Evolutionary conservation across 2,113 vertebrate species (phyloP), one percentile per base, ranked within the genome.

Genomic region (Neolamprologus modestus): DNA sequence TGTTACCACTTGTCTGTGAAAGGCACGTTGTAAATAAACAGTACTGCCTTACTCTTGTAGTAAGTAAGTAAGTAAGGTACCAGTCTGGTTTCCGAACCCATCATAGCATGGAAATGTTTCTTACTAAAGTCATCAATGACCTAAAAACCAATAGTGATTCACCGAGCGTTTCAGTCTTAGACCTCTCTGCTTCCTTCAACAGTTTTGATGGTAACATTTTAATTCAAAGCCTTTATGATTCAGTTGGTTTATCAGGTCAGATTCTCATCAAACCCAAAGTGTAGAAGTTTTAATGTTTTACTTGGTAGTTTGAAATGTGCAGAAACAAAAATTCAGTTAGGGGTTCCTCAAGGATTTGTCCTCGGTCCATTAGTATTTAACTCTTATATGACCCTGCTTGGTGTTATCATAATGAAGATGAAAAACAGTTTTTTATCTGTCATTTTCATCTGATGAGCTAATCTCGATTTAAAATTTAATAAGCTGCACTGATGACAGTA

Each of bases 381-480:
- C 12, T 37, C 40, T 4, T 71, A 16, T 0, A 0, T 3, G 21
- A 24, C 40, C 37, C 68, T 26, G 37, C 1, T 73, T 1, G 5
- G 8, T 73, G 19, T 26, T 26, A 73, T 73, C 68, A 17, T 17
- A 45, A 45, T 26, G 21, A 45, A 73, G 68, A 73, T 6, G 8
- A 42, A 45, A 73, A 21, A 42, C 2, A 17, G 21, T 73, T 45
- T 0, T 73, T 42, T 73, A 45, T 6, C 21, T 73, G 37, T 17
- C 21, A 73, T 37, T 45, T 45, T 73, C 5, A 16, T 10, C 21
- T 26, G 66, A 45, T 45, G 66, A 26, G 13, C 21, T 45, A 1
- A 10, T 24, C 37, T 24, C 3, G 24, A 24, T 42, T 45, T 16
- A 16, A 37, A 71, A 71, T 66, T 1, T 35, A 66, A 71, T 71